Base-by-base conservation (phyloP, 2,797 vertebrate species). In the Hydrocynus forskahlii region DNA sequence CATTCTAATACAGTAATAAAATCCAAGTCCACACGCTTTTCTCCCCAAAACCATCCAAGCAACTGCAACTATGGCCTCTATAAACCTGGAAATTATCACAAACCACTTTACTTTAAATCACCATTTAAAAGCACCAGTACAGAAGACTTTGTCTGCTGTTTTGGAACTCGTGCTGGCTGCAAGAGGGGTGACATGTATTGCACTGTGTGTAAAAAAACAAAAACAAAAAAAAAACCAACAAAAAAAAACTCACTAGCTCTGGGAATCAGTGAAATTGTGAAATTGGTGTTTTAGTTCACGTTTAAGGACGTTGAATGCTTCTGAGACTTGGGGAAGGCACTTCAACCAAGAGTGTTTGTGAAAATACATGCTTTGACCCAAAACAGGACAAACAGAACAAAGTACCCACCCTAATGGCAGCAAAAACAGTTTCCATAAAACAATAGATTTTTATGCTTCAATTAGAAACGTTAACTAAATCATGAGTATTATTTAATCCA, bases 261-360 rank as follows among this genome's bases (percentile, higher is more conserved):
- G 75, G 52, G 77, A 50, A 69, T 66, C 50, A 38, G 80, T 81
- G 76, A 60, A 43, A 78, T 81, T 75, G 45, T 80, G 76, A 76
- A 80, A 54, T 45, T 92, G 87, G 92, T 93, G 92, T 91, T 92
- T 89, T 88, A 84, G 88, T 91, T 91, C 60, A 91, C 80, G 40
- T 86, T 92, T 91, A 35, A 79, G 76, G 86, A 92, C 89, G 84
- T 91, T 90, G 90, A 89, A 94, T 95, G 93, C 94, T 95, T 95
- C 91, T 94, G 92, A 92, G 84, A 95, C 93, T 86, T 91, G 89
- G 85, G 81, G 80, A 92, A 89, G 84, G 86, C 85, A 89, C 35
- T 84, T 70, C 69, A 78, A 68, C 86, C 84, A 89, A 88, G 81
- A 88, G 88, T 86, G 81, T 91, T 88, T 89, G 88, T 89, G 87